A percentile compares a stretch with the other conserved stretches of the same genome.
These are phyloP conservation scores for Brenthis daphne DNA, from an alignment of 2,888 invertebrate species.

Conservation along the genomic window DNA sequence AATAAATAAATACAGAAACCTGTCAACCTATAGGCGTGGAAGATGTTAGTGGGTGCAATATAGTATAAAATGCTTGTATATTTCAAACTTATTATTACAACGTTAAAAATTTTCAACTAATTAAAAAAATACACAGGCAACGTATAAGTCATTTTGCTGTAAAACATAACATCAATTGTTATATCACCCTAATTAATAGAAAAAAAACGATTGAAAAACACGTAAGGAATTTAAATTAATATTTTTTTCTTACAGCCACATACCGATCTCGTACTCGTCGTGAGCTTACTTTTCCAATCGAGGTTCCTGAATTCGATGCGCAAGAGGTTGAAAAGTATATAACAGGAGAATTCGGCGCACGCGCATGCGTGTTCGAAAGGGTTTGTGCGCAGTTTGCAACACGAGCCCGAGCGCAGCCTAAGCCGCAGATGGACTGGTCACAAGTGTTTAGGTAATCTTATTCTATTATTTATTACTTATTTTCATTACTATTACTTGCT, in stretches of 20 bases:
- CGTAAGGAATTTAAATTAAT: neutral
- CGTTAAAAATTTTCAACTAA: neutral
- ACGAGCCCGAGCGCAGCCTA: conserved; percentile 73
- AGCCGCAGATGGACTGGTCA: conserved; percentile 85
- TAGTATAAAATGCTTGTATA: no score
- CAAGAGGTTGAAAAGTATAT: conserved; percentile 90
- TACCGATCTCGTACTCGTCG: conserved; percentile 86
- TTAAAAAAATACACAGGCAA: no score
- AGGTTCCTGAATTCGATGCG: conserved; percentile 78
- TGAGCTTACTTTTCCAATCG: conserved; percentile 56
- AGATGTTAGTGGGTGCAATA: no score
- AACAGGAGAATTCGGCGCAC: conserved; percentile 87
- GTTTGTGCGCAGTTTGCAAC: conserved; percentile 88
- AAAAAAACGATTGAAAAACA: no score
- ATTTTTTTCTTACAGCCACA: conserved; percentile 82
- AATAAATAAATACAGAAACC: no score
- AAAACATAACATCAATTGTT: no score
- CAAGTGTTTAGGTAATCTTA: conserved; percentile 87
- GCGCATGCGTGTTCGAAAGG: conserved; percentile 90
- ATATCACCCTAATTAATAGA: no score
- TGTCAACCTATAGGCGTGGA: no score
- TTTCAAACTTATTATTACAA: no score
- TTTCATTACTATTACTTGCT: neutral
- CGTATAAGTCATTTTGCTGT: neutral
- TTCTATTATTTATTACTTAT: neutral